Conservation (phyloP, 2,888 invertebrate species). For the Drosophila dives region DNA sequence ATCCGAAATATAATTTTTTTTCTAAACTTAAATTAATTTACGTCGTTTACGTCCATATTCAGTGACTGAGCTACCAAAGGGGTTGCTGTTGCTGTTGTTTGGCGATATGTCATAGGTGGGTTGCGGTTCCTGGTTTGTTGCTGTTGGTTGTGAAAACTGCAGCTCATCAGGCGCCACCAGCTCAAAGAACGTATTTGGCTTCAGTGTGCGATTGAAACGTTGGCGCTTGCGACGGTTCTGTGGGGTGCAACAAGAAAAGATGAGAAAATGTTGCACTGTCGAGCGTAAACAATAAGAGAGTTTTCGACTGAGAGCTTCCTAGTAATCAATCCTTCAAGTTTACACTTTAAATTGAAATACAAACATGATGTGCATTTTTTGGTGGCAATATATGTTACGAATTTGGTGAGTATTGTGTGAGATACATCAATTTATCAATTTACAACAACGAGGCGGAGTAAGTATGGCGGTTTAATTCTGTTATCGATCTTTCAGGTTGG, state of each 20-base stretch:
- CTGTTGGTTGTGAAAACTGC: neutral
- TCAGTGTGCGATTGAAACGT: conserved; percentile 41
- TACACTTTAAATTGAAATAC: neutral
- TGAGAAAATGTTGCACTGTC: neutral
- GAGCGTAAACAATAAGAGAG: no score
- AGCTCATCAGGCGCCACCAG: conserved; percentile 7
- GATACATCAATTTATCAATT: no score
- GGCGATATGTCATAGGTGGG: conserved; percentile 1
- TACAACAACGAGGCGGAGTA: no score
- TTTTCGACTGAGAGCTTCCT: no score
- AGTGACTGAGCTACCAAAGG: neutral
- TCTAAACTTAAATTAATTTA: no score
- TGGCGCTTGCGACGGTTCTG: conserved; percentile 51
- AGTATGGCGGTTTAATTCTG: no score
- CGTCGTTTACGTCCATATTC: no score
- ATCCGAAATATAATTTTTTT: no score
- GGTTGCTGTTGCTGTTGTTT: neutral
- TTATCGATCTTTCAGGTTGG: no score
- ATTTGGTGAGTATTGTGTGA: no score
- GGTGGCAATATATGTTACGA: no score
- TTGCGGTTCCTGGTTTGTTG: neutral
- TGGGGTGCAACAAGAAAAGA: neutral
- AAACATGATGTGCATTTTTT: no score
- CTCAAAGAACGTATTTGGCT: conserved; percentile 37
- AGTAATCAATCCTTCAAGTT: neutral